Evolutionary conservation across 2,113 vertebrate genomes (phyloP).

Genomic region (Eublepharis macularius): DNA sequence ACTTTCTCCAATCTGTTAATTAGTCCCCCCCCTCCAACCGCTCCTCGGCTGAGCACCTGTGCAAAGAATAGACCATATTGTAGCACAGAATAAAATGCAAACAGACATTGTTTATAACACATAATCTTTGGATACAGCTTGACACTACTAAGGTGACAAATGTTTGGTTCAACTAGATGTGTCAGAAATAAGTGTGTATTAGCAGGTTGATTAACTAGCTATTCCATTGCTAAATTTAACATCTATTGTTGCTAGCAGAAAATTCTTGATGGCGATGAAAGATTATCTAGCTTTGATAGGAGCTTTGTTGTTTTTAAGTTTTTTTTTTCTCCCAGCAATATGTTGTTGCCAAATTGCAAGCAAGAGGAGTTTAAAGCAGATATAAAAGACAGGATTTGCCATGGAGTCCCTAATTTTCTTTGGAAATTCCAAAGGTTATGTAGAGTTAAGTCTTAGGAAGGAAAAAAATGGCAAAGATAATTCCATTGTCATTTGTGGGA

Average conservation of each 20-base stretch:
- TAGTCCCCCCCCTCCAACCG: background rate
- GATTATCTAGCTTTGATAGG: background rate
- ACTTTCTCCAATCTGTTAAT: slow-evolving; percentile 6
- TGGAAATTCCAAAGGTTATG: background rate
- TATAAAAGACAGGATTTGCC: background rate
- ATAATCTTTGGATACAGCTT: slow-evolving; percentile 23
- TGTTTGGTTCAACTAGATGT: slow-evolving; percentile 19
- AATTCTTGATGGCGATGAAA: background rate
- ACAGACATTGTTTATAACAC: slow-evolving; percentile 28
- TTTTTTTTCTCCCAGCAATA: background rate
- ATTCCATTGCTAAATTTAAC: slow-evolving; percentile 34
- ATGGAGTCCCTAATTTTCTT: background rate
- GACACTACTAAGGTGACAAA: slow-evolving; percentile 27
- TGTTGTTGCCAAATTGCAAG: background rate
- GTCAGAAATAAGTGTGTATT: slow-evolving; percentile 31
- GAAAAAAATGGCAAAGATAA: too few relatives aligned
- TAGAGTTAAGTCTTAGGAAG: background rate
- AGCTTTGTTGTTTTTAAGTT: background rate
- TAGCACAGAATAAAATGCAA: slow-evolving; percentile 1
- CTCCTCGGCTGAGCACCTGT: slow-evolving; percentile 15
- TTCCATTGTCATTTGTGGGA: too few relatives aligned
- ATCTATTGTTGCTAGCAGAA: background rate
- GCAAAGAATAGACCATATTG: slow-evolving; percentile 14
- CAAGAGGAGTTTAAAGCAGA: background rate
- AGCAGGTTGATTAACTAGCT: slow-evolving; percentile 27